Conservation (phyloP, 2,797 vertebrate species). For the Halcyon chelicuti region DNA sequence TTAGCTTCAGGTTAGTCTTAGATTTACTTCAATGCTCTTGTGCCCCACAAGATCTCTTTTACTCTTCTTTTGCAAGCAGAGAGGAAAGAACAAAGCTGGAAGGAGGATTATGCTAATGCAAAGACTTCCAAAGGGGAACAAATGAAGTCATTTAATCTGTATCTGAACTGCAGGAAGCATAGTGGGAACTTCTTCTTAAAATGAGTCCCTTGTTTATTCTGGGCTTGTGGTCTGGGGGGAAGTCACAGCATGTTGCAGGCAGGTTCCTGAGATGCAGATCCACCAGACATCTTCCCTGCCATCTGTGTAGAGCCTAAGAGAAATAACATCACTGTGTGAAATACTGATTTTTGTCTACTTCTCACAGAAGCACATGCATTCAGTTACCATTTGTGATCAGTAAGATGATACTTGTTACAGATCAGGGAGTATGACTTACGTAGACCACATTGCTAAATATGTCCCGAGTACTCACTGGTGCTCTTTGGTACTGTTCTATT, state of each 20-base stretch:
- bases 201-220: neutral
- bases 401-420: neutral
- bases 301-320: neutral
- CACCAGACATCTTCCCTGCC: neutral
- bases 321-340: neutral
- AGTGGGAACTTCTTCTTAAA: neutral
- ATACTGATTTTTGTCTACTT: neutral
- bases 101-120: neutral
- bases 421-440: neutral
- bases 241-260: fast-evolving
- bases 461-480: neutral
- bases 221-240: neutral
- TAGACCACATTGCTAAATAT: neutral
- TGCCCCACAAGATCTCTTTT: neutral
- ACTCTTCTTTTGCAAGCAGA: neutral
- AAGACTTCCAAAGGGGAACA: neutral
- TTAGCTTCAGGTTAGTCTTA: neutral
- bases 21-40: neutral
- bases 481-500: neutral
- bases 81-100: neutral
- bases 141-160: neutral
- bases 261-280: neutral
- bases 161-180: neutral
- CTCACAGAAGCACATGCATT: neutral
- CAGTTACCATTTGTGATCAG: neutral